These are phyloP conservation scores for Nannoperca australis DNA, from an alignment of 2,797 vertebrate genomes.

Conservation along the genomic window DNA sequence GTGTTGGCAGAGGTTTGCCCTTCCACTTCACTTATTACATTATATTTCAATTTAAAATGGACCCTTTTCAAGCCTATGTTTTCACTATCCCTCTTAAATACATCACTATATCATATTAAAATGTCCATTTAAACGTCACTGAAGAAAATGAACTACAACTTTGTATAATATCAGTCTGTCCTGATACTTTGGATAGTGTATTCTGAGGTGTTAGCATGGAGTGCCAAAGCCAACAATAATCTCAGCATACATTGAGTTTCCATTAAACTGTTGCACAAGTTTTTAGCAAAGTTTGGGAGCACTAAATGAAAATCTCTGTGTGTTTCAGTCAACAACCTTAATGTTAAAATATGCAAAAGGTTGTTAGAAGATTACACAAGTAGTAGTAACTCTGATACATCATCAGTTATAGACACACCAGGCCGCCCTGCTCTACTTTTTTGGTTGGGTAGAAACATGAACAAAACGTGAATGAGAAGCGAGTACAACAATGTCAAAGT, in stretches of 20 bases:
- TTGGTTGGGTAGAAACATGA: background rate
- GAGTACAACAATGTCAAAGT: background rate
- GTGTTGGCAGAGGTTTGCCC: background rate
- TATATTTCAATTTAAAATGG: background rate
- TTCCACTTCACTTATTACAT: background rate
- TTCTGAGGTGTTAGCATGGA: background rate
- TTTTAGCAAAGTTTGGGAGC: background rate
- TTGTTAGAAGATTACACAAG: background rate
- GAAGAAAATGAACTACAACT: background rate
- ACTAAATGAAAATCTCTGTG: background rate
- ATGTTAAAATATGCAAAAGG: background rate
- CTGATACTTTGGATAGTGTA: background rate
- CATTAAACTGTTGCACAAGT: background rate
- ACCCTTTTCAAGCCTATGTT: background rate
- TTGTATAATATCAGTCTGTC: background rate
- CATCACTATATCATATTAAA: too few relatives aligned
- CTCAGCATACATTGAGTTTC: background rate
- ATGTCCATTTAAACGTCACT: background rate
- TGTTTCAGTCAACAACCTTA: background rate
- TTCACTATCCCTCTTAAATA: background rate
- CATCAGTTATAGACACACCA: too few relatives aligned
- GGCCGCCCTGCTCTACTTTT: background rate
- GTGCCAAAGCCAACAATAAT: background rate
- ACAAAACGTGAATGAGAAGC: background rate
- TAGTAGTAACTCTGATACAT: background rate